These are phyloP conservation scores for Athalia cordata DNA, from an alignment of 2,888 invertebrate species.

Conservation along the genomic window DNA sequence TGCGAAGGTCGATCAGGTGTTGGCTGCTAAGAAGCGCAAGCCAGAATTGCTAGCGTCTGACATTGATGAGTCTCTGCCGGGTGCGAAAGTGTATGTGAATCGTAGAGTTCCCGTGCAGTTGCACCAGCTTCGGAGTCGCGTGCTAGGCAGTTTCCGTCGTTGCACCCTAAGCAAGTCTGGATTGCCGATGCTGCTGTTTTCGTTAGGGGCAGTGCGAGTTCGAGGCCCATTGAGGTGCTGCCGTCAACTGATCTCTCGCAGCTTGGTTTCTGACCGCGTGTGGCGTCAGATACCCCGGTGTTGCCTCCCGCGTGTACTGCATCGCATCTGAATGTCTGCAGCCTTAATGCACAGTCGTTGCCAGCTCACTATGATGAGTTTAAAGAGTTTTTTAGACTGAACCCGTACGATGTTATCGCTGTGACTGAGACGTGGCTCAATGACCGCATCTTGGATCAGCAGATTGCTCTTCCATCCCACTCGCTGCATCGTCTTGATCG, in stretches of 20 bases:
- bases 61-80: not conserved
- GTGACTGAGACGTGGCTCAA: conserved; percentile 28
- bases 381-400: conserved; percentile 15
- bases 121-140: not conserved
- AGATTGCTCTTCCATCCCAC: not conserved
- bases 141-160: conserved; percentile 6
- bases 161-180: conserved; percentile 23
- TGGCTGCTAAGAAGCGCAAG: not conserved
- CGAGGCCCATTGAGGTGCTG: not conserved
- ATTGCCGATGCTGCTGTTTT: conserved; percentile 13
- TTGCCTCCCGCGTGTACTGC: not conserved
- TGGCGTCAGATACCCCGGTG: no score
- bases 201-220: not conserved
- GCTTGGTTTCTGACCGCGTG: not conserved
- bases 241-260: not conserved
- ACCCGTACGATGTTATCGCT: conserved; percentile 2
- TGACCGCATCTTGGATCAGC: not conserved
- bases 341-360: conserved; percentile 20
- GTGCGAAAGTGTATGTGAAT: conserved; percentile 3
- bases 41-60: not conserved
- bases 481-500: conserved; percentile 15
- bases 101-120: conserved; percentile 14
- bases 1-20: not conserved
- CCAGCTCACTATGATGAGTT: conserved; percentile 10
- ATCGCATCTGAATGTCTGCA: not conserved